phyloP scores from a whole-genome alignment of 2,113 vertebrate species.

The Oplegnathus fasciatus region DNA sequence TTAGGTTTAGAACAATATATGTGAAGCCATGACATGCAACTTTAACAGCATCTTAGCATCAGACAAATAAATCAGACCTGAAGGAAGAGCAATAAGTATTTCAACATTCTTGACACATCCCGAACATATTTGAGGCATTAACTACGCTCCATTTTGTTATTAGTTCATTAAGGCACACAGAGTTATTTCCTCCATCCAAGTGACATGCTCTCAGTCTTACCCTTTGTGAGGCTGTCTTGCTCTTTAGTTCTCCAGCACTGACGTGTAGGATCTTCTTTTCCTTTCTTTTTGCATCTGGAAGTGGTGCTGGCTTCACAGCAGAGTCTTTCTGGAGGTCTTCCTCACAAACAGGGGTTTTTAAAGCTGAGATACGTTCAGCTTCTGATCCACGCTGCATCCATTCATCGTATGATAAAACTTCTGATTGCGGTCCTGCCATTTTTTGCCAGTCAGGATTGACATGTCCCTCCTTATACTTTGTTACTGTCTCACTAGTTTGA shows the following conservation, averaged over 20 bases:
- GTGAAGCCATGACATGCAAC: slow-evolving; percentile 23
- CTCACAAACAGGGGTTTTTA: slow-evolving; percentile 24
- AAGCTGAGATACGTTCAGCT: slow-evolving; percentile 15
- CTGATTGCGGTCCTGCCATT: slow-evolving; percentile 3
- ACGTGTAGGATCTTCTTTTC: slow-evolving; percentile 31
- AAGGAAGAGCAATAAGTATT: background rate
- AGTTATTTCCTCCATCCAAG: slow-evolving; percentile 39
- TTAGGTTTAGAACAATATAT: background rate
- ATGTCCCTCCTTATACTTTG: background rate
- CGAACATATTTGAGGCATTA: background rate
- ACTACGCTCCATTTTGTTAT: slow-evolving; percentile 10
- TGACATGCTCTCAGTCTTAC: slow-evolving; percentile 83
- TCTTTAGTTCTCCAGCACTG: slow-evolving; percentile 30
- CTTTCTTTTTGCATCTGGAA: slow-evolving; percentile 34
- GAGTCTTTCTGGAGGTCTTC: slow-evolving; percentile 37
- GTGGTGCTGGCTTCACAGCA: slow-evolving; percentile 22
- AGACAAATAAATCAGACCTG: background rate
- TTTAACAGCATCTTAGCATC: background rate
- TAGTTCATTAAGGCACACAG: slow-evolving; percentile 50
- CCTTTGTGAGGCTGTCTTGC: slow-evolving; percentile 53
- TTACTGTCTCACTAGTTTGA: slow-evolving; percentile 5
- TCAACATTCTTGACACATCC: background rate
- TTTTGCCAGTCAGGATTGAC: slow-evolving; percentile 6
- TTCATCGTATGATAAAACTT: slow-evolving; percentile 10
- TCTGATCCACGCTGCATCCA: background rate